phyloP scores from a whole-genome alignment of 2,888 invertebrate genomes.

The Tenthredo mesomela region DNA sequence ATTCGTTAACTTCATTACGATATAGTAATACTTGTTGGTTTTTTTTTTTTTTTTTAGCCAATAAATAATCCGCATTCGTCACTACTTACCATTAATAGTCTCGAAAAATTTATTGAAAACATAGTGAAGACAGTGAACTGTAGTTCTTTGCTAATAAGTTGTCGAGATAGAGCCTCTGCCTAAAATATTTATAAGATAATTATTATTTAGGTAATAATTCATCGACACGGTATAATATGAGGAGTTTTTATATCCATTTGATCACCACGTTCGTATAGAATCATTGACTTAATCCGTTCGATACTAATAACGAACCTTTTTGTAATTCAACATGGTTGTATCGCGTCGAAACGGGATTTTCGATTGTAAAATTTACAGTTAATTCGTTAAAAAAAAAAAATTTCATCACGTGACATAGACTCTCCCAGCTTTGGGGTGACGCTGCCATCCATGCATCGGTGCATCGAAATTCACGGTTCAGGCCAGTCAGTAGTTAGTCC shows the following conservation, averaged over 20 bases:
- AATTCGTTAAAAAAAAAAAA: not conserved
- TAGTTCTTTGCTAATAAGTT: constrained; percentile 16
- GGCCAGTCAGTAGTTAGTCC: not conserved
- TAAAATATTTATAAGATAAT: not conserved
- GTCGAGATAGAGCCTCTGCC: constrained; percentile 26
- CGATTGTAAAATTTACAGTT: not conserved
- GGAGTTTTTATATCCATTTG: not conserved
- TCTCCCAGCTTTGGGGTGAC: not conserved
- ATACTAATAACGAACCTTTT: not conserved
- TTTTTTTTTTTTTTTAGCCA: not conserved
- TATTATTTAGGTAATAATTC: not conserved
- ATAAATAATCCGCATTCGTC: not conserved
- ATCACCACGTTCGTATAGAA: not conserved
- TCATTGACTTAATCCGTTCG: not conserved
- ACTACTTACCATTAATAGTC: constrained; percentile 24
- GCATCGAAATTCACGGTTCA: constrained; percentile 6
- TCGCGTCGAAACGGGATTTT: not conserved
- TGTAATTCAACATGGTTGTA: not conserved
- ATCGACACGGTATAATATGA: not conserved
- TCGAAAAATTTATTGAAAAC: not conserved
- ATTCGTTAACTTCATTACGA: not conserved
- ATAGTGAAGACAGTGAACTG: not conserved
- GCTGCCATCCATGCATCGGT: not conserved
- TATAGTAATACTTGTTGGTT: not conserved
- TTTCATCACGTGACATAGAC: not conserved